Conservation (phyloP, 2,113 vertebrate genomes). For the Cettia cetti region DNA sequence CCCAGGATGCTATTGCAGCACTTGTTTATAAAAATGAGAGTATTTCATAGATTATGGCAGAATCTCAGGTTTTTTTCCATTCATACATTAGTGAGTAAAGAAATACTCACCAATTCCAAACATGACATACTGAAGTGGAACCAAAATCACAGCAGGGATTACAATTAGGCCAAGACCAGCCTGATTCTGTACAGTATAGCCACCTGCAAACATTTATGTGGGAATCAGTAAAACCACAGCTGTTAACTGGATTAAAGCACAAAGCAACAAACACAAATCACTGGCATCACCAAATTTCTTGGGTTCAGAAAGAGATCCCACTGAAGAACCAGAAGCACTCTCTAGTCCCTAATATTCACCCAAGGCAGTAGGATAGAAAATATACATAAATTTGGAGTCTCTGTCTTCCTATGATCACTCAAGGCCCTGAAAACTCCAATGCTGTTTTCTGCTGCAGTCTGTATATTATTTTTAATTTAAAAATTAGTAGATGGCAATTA, state of each 20-base stretch:
- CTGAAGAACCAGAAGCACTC: neutral
- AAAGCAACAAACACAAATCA: neutral
- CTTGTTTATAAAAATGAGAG: neutral
- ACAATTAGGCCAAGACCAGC: constrained; percentile 70
- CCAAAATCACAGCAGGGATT: constrained; percentile 55
- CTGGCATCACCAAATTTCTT: neutral
- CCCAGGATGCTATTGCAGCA: rapidly evolving
- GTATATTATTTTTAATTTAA: neutral
- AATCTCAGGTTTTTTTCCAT: neutral
- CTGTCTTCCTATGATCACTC: neutral
- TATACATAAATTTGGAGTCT: neutral
- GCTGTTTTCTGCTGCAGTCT: neutral
- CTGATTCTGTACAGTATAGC: constrained; percentile 43
- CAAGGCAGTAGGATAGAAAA: neutral
- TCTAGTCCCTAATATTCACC: neutral
- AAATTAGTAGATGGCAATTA: neutral
- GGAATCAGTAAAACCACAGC: neutral
- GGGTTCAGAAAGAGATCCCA: neutral
- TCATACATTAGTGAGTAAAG: neutral
- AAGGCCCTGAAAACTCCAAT: neutral
- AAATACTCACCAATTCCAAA: constrained; percentile 69
- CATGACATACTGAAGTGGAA: constrained; percentile 64
- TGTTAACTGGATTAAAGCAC: neutral
- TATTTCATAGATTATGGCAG: neutral
- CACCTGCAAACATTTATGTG: constrained; percentile 57